Percentiles rank a stretch among this genome's conserved stretches.
phyloP scores from a whole-genome alignment of 2,113 vertebrate species.

The Burhinus oedicnemus region DNA sequence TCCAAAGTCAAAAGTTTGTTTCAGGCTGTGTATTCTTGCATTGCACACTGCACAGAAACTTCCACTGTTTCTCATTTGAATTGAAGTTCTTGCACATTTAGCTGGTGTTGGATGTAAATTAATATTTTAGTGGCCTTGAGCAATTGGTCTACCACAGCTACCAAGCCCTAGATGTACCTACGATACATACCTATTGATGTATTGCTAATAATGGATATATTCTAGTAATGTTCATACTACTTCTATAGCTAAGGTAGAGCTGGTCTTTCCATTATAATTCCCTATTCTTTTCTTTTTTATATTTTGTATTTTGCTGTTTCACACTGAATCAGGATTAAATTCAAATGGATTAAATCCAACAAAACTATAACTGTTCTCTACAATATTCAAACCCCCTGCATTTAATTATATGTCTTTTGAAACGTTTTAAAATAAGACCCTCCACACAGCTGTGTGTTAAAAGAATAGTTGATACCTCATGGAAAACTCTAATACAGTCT shows the following conservation, averaged over 20 bases:
- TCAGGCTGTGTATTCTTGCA: background rate
- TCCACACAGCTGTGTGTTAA: background rate
- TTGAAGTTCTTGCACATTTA: constrained; percentile 28
- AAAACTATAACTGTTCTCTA: background rate
- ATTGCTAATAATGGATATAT: constrained; percentile 26
- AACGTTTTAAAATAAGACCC: background rate
- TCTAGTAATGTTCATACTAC: constrained; percentile 9
- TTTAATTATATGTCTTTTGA: background rate
- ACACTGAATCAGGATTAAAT: constrained; percentile 50
- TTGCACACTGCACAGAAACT: background rate
- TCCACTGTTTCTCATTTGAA: background rate
- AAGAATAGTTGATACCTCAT: constrained; percentile 48
- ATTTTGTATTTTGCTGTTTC: constrained; percentile 57
- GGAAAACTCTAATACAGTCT: constrained; percentile 59
- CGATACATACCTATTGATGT: constrained; percentile 52
- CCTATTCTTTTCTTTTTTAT: constrained; percentile 53
- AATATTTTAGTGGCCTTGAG: constrained; percentile 70
- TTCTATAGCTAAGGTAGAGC: background rate
- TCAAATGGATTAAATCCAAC: constrained; percentile 18
- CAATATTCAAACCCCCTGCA: background rate
- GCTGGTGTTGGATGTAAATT: constrained; percentile 9
- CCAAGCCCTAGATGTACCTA: constrained; percentile 35
- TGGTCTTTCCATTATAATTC: constrained; percentile 36
- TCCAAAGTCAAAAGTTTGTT: background rate
- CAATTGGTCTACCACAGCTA: constrained; percentile 50